Evolutionary conservation across 1,140 invertebrate species (phyloP), one percentile per base, ranked within the genome.

Genomic region (Orius laevigatus): DNA sequence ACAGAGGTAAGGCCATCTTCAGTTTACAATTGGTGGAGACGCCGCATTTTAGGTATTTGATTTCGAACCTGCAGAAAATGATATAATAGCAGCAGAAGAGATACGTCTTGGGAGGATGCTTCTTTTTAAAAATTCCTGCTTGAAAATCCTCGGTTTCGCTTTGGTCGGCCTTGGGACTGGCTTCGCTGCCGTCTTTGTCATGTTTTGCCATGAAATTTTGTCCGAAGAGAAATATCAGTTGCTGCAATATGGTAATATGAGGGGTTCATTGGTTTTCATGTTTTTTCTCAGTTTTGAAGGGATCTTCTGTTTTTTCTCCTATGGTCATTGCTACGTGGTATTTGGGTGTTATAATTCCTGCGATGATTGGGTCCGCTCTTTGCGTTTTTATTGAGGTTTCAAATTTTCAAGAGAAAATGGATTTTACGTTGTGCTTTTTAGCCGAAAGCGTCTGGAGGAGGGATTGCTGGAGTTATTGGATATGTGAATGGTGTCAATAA

Each of bases 361-460:
- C 40, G 12, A 42, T 42, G 40, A 16, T 42, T 11, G 40, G 40
- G 2, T 16, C 12, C 18, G 40, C 40, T 15, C 14, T 42, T 14
- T 11, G 10, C 11, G 18, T 42, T 19, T 42, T 16, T 19, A 42
- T 42, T 15, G 40, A 42, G 18, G 40, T 42, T 25, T 25, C 8
- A 25, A 4, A 25, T 25, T 8, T 25, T 25, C 3, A 8, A 4
- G 8, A 8, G 25, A 25, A 25, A 25, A 4, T 25, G 25, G 25
- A n/a, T n/a, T n/a, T 25, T 8, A 25, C 8, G 3, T 25, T 25
- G 3, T 25, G 3, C 8, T 25, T 25, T 16, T 4, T 31, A 45
- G 43, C 43, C 43, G n/a, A 45, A 45, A 20, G 43, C 43, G 19
- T 19, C 43, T n/a, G 43, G 43, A 11, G 43, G 43, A 11, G 43